A percentile compares a stretch with the other conserved stretches of the same genome.
Conservation (phyloP, 1,140 invertebrate species). For the Drosophila orena region DNA sequence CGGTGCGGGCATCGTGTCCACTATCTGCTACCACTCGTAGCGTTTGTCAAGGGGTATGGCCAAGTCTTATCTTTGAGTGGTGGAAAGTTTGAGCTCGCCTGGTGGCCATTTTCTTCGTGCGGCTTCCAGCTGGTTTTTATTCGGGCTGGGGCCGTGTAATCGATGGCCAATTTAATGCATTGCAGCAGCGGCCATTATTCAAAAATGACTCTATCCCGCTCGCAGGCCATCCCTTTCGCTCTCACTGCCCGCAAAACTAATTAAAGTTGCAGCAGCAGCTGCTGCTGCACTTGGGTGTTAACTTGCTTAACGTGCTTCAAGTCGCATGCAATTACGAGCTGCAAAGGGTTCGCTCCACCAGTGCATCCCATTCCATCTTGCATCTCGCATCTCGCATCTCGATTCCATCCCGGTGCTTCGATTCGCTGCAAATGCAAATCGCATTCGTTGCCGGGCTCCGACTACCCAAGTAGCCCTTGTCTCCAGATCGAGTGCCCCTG, state of each 20-base stretch:
- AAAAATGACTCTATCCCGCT: constrained; percentile 45
- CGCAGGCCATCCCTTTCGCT: constrained; percentile 8
- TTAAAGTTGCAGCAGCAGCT: constrained; percentile 53
- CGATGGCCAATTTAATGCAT: constrained; percentile 67
- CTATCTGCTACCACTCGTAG: constrained; percentile 9
- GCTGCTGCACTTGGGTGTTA: constrained; percentile 69
- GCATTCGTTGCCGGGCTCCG: constrained; percentile 8
- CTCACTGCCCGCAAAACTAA: constrained; percentile 54
- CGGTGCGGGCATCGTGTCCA: neutral
- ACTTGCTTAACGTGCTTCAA: constrained; percentile 80
- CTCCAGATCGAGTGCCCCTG: constrained; percentile 35
- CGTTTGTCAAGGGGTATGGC: constrained; percentile 23
- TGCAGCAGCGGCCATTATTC: constrained; percentile 77
- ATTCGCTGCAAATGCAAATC: constrained; percentile 79
- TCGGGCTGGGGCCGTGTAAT: constrained; percentile 30
- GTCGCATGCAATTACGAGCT: constrained; percentile 71
- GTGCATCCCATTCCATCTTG: constrained; percentile 3
- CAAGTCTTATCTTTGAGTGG: constrained; percentile 53
- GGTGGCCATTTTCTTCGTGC: constrained; percentile 65
- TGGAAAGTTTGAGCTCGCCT: constrained; percentile 48
- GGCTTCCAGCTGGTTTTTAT: neutral
- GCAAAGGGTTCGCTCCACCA: constrained; percentile 20
- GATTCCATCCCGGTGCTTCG: constrained; percentile 38
- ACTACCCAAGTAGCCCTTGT: constrained; percentile 31
- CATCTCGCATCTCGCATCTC: constrained; percentile 1